Percentiles rank a stretch among this genome's conserved stretches.
phyloP scores from a whole-genome alignment of 2,888 invertebrate species.

The Timema cristinae region DNA sequence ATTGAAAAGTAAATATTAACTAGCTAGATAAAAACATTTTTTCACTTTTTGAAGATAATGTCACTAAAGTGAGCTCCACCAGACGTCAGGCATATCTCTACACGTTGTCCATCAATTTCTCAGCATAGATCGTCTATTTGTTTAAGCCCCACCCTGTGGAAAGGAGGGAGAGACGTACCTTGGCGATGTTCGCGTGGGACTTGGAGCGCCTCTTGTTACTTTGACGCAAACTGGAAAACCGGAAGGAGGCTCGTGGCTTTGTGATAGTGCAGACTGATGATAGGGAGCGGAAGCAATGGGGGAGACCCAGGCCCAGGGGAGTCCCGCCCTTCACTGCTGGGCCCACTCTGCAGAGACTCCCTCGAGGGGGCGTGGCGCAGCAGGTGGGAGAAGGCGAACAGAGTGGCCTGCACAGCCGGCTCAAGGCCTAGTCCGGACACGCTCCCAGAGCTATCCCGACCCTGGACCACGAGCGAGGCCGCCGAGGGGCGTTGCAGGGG shows the following conservation, averaged over 20 bases:
- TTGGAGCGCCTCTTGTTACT: conserved; percentile 40
- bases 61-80: too few relatives aligned
- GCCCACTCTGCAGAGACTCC: conserved; percentile 40
- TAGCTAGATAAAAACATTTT: too few relatives aligned
- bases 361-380: conserved; percentile 40
- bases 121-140: too few relatives aligned
- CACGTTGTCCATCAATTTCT: too few relatives aligned
- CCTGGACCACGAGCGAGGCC: conserved; percentile 28
- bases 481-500: conserved; percentile 25
- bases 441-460: conserved; percentile 36
- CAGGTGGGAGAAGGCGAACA: conserved; percentile 39
- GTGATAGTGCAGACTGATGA: conserved; percentile 30
- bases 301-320: conserved; percentile 33
- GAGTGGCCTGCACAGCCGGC: conserved; percentile 39
- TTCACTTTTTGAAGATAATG: too few relatives aligned
- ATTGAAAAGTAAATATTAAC: not conserved
- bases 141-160: conserved; percentile 19
- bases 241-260: conserved; percentile 37
- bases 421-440: conserved; percentile 40
- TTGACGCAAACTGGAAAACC: conserved; percentile 39
- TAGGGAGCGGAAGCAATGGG: conserved; percentile 33
- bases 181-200: conserved; percentile 41
- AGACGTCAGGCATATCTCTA: too few relatives aligned
- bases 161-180: conserved; percentile 28
- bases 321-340: conserved; percentile 37